Evolutionary conservation across 53 echinoderm and acorn worm species (phyloP), one percentile per base, ranked within the genome.

Genomic region (Echinometra lucunter): DNA sequence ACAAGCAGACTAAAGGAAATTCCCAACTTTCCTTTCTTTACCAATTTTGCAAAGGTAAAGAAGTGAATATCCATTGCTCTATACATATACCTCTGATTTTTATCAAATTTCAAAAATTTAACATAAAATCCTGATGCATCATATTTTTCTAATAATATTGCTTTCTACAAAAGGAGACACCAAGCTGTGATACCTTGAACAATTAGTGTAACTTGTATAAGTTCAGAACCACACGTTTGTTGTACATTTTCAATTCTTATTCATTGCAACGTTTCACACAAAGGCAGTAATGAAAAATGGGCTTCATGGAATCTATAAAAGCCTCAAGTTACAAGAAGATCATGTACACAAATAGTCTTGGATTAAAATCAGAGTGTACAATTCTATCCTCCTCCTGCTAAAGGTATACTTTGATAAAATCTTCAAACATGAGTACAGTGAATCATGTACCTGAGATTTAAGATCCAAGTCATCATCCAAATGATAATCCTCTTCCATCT

Each of bases 401-500:
- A 11, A 83, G 53, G 8, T 53, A 53, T 53, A 53, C 8, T 37
- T 78, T 78, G 11, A 78, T 37, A 78, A 35, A 78, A 42, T 6
- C 34, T 28, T 74, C 28, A 74, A n/a, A n/a, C n/a, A n/a, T 4
- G 1, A 53, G 6, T 4, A 85, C 6, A 53, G 5, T 7, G 27
- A n/a, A 47, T 25, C 12, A 90, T 56, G 7, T 35, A 89, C 95
- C 88, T 88, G 37, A 58, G 44, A 18, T 53, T 90, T 95, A 2
- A 21, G 45, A 70, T 55, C 74, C 45, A 58, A 95, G 32, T 92
- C 60, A 89, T 60, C 47, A 25, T 53, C 45, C 49, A 85, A 49
- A 28, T 85, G 47, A 16, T 27, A 66, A 69, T 91, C 72, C 28
- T 91, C 69, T 27, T 91, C 91, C 49, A 67, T 44, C 38, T 89